These are phyloP conservation scores for Pseudococcus longispinus DNA, from an alignment of 2,888 invertebrate species.

Conservation along the genomic window DNA sequence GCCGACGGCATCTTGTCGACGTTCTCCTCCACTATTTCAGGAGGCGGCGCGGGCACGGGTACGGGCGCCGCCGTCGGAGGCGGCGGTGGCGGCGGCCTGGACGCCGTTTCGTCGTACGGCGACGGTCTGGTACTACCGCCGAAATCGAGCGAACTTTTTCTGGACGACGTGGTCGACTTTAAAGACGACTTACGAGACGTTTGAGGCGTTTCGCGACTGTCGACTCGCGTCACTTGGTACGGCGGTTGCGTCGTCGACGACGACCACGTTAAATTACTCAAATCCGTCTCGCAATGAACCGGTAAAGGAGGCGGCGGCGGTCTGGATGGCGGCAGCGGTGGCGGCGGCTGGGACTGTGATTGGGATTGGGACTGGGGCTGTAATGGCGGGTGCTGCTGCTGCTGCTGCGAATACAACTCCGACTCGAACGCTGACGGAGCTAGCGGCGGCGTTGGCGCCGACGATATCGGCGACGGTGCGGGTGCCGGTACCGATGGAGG, in stretches of 20 bases:
- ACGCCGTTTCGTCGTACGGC: slow-evolving; percentile 63
- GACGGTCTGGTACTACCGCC: not conserved
- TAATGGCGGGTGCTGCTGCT: slow-evolving; percentile 9
- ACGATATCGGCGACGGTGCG: slow-evolving; percentile 56
- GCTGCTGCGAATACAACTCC: slow-evolving; percentile 59
- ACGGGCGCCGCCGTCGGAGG: slow-evolving; percentile 63
- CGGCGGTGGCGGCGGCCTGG: slow-evolving; percentile 58
- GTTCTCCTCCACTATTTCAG: not conserved
- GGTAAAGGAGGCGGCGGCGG: slow-evolving; percentile 55
- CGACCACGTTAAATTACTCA: slow-evolving; percentile 48
- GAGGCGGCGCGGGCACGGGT: slow-evolving; percentile 61
- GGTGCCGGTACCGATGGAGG: not conserved
- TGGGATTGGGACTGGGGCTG: too few relatives aligned
- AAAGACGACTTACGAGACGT: slow-evolving; percentile 48
- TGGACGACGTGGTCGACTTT: slow-evolving; percentile 31
- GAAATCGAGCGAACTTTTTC: slow-evolving; percentile 38
- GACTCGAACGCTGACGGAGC: slow-evolving; percentile 55
- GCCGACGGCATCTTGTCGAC: not conserved
- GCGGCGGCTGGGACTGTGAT: too few relatives aligned
- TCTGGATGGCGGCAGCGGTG: slow-evolving; percentile 57
- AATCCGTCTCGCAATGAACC: slow-evolving; percentile 7
- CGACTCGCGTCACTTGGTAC: not conserved
- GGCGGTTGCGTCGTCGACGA: slow-evolving; percentile 58
- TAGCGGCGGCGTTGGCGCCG: slow-evolving; percentile 56
- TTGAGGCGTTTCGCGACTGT: not conserved